These are phyloP conservation scores for Pristionchus pacificus DNA, from an alignment of 1,140 invertebrate species.

Conservation along the genomic window DNA sequence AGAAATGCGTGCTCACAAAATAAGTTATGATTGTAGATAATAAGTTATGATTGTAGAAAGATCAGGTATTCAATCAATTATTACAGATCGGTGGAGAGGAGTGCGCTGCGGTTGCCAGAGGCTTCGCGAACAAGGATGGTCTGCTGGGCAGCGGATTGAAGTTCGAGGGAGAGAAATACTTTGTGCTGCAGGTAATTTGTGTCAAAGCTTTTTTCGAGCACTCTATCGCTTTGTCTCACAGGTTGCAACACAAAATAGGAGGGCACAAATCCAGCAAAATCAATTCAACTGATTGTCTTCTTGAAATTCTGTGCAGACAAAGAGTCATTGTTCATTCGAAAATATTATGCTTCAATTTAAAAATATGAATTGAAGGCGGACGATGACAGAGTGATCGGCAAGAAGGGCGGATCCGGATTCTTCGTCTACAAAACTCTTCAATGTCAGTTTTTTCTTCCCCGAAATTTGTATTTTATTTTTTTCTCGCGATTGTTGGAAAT, in stretches of 20 bases:
- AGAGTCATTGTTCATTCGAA: too few relatives aligned
- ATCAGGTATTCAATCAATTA: not conserved
- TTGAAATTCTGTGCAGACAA: too few relatives aligned
- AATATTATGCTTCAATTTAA: too few relatives aligned
- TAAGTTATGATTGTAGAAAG: too few relatives aligned
- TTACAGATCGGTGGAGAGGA: slow-evolving; percentile 33
- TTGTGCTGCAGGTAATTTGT: slow-evolving; percentile 32
- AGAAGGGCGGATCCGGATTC: slow-evolving; percentile 41
- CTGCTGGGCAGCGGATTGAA: slow-evolving; percentile 46
- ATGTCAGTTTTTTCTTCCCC: slow-evolving; percentile 30
- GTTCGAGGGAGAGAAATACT: slow-evolving; percentile 54
- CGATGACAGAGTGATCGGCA: slow-evolving; percentile 49
- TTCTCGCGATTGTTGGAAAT: not conserved
- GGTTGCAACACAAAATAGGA: too few relatives aligned
- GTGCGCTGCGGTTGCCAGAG: slow-evolving; percentile 45
- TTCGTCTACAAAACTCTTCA: slow-evolving; percentile 56
- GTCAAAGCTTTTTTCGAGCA: too few relatives aligned
- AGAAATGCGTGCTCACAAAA: too few relatives aligned
- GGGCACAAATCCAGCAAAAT: too few relatives aligned
- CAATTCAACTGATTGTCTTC: too few relatives aligned
- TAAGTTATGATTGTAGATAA: too few relatives aligned
- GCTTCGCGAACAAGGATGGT: slow-evolving; percentile 43
- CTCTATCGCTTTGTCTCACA: slow-evolving; percentile 26
- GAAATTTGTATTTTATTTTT: not conserved
- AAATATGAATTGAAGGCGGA: too few relatives aligned